These are phyloP conservation scores for Mola mola DNA, from an alignment of 2,113 vertebrate genomes.

Conservation along the genomic window DNA sequence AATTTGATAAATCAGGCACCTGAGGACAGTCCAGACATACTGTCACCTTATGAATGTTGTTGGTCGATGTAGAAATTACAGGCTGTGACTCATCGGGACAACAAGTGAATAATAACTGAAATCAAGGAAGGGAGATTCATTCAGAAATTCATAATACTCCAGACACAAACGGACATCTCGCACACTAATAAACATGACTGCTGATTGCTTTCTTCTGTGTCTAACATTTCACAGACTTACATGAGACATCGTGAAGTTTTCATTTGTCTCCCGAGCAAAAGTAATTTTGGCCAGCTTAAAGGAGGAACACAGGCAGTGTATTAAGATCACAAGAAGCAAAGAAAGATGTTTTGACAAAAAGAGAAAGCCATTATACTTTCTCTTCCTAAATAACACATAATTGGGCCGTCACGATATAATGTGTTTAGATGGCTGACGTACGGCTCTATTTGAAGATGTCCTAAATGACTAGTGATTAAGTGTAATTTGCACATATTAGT, in stretches of 20 bases:
- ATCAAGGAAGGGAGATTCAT: no score
- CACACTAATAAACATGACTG: background rate
- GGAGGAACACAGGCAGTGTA: slow-evolving; percentile 1
- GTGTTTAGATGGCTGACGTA: slow-evolving; percentile 69
- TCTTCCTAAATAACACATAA: slow-evolving; percentile 80
- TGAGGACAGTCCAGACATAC: no score
- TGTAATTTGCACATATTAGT: slow-evolving; percentile 81
- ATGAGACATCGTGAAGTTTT: slow-evolving; percentile 6
- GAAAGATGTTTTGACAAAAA: no score
- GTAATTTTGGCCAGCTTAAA: background rate
- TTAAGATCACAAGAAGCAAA: slow-evolving; percentile 47
- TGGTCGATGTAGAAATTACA: slow-evolving; percentile 19
- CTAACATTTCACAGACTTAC: background rate
- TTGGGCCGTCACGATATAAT: slow-evolving; percentile 62
- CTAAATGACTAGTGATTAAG: slow-evolving; percentile 78
- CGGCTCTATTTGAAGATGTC: slow-evolving; percentile 71
- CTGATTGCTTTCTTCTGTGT: background rate
- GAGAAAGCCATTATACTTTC: slow-evolving; percentile 70
- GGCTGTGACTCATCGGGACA: slow-evolving; percentile 25
- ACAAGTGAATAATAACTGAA: no score
- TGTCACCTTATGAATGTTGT: slow-evolving; percentile 34
- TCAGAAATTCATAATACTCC: no score
- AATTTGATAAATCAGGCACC: no score
- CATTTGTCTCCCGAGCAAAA: slow-evolving; percentile 20
- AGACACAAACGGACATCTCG: background rate